Conservation (phyloP, 2,113 vertebrate genomes). For the Microcebus ravelobensis region DNA sequence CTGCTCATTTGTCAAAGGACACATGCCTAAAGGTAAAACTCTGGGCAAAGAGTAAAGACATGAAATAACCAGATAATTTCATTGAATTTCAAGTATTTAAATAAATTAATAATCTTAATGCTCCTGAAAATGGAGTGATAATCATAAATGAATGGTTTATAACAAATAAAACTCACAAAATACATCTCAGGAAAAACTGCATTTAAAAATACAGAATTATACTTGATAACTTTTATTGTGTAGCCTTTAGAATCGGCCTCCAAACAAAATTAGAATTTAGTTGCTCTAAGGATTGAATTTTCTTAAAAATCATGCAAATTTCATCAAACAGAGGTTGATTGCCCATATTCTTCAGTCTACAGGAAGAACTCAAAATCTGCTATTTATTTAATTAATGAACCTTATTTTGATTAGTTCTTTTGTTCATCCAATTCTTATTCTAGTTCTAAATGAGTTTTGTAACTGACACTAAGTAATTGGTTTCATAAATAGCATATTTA, state of each 20-base stretch:
- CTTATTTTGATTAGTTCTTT: conserved; percentile 36
- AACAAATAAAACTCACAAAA: background rate
- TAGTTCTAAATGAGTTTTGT: background rate
- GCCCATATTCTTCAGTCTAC: conserved; percentile 16
- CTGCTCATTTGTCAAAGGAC: background rate
- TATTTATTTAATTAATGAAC: conserved; percentile 68
- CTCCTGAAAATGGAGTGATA: background rate
- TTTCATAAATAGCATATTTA: background rate
- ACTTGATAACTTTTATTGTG: background rate
- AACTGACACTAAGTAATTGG: background rate
- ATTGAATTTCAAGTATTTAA: conserved; percentile 49
- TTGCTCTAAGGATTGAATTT: conserved; percentile 63
- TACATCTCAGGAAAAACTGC: background rate
- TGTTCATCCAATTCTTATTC: conserved; percentile 29
- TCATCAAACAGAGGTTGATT: conserved; percentile 63
- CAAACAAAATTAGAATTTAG: conserved; percentile 50
- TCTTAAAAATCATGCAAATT: conserved; percentile 70
- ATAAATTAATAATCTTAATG: conserved; percentile 61
- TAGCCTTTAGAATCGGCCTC: conserved; percentile 4
- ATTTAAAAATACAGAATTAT: conserved; percentile 1
- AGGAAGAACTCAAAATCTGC: conserved; percentile 62
- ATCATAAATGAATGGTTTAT: conserved; percentile 41
- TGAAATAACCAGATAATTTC: background rate
- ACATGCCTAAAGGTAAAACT: background rate
- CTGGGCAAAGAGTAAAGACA: conserved; percentile 2